Evolutionary conservation across 2,888 invertebrate species (phyloP), one percentile per base, ranked within the genome.

Genomic region (Morpho deidamia): DNA sequence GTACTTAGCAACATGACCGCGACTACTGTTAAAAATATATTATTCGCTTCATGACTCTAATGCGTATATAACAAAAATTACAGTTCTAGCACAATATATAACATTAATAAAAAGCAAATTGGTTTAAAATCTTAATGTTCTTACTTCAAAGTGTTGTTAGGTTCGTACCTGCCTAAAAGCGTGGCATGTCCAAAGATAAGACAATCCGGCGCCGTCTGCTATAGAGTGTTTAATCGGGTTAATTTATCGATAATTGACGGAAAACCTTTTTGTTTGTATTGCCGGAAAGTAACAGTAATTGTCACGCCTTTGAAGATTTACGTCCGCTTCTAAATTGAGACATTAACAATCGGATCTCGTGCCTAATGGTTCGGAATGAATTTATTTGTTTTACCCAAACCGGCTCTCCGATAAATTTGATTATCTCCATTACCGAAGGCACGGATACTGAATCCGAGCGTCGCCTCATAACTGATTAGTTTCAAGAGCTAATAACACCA

Each of bases 201-300:
- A 66, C 78, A 63, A 67, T 71, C 78, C 85, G 85, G 86, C 87
- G 87, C 86, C 87, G 88, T 83, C 88, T 80, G 81, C 81, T 72
- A 70, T 73, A 69, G 78, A 83, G 76, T 83, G 82, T 79, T 85
- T 88, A 89, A 89, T 89, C 88, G 84, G 84, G 87, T 88, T 89
- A 89, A 88, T 89, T 89, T 88, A 89, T 88, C 88, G 87, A 88
- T 89, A 89, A 89, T 89, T 87, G 88, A 87, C 88, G 88, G 84
- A 83, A 84, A 87, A 80, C 86, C 88, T 88, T 88, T 88, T 87
- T 87, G 87, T 89, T 89, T 87, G 88, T 86, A 83, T 81, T 84
- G 83, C 82, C 81, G 85, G 88, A 76, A 87, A 88, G 85, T 86
- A 89, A 88, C 88, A 88, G 88, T 86, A 86, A 89, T 89, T 89